Percentiles rank a stretch among this genome's conserved stretches.
Evolutionary conservation across 1,140 invertebrate genomes (phyloP).

Genomic region (Drosophila nigrodunni): DNA sequence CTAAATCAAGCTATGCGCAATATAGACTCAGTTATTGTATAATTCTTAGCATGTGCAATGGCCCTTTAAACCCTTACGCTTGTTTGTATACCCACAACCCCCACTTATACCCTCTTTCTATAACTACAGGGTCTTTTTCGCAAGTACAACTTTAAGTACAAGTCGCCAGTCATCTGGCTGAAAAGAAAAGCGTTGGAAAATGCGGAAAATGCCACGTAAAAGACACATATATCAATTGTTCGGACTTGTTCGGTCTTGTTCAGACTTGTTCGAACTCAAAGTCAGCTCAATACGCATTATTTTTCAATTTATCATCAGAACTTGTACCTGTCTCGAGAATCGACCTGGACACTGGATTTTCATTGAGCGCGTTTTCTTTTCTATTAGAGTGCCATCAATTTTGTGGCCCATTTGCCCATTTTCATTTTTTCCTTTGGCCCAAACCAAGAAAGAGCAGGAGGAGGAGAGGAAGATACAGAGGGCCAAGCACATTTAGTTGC

Average conservation of each 20-base stretch:
- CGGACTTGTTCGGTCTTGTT: conserved; percentile 6
- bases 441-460: not conserved
- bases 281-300: conserved; percentile 70
- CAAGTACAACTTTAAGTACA: conserved; percentile 12
- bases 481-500: no score
- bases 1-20: no score
- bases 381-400: conserved; percentile 74
- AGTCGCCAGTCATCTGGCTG: conserved; percentile 11
- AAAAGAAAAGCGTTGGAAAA: not conserved
- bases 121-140: no score
- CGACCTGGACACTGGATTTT: conserved; percentile 50
- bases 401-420: conserved; percentile 44
- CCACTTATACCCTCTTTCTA: no score
- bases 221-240: conserved; percentile 33
- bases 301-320: conserved; percentile 74
- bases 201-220: conserved; percentile 6
- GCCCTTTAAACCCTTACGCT: no score
- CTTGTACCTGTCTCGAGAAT: conserved; percentile 52
- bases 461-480: no score
- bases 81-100: no score
- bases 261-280: conserved; percentile 18
- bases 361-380: conserved; percentile 57
- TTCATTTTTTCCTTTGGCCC: conserved; percentile 50
- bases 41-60: no score
- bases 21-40: no score